Evolutionary conservation across 1,140 invertebrate genomes (phyloP), one percentile per base, ranked within the genome.

Genomic region (Drosophila fuyamai): DNA sequence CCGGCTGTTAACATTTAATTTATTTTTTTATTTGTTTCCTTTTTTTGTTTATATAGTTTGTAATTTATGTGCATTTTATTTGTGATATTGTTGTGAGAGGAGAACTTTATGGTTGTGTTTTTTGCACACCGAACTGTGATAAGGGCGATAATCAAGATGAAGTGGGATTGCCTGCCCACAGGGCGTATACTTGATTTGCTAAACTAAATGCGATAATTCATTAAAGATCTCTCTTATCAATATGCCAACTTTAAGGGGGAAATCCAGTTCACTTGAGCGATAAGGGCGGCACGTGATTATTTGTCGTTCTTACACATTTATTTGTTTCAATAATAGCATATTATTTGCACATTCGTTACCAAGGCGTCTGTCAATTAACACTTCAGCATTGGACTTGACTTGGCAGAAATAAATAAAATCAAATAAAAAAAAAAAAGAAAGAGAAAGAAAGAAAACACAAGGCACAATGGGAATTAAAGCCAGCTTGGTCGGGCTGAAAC

Each of bases 171-270:
- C 5, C 29, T n/a, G 8, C 29, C 4, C 60, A 60, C 55, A 58
- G 13, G 76, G 75, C 76, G 75, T 79, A 78, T 79, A 73, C 76
- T 55, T 53, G 43, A 79, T 73, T 18, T 29, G 44, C 38, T 18
- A 54, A 70, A 60, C 53, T 58, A 58, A 4, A 9, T 7, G 8
- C 27, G 47, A n/a, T 29, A 35, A 27, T 14, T n/a, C 48, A 14
- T 48, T 23, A 13, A n/a, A 32, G 48, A 51, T 51, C n/a, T 4
- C 7, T 16, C 43, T 66, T 66, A 77, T 79, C 66, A 79, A 66
- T 43, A 44, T 16, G 56, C 14, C 51, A 50, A 36, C 16, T 29
- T 14, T 7, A 23, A 9, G 29, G 29, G 18, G 46, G 8, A 32
- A 62, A 29, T 18, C 29, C 53, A 16, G 53, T 58, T 62, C 16